Conservation (phyloP, 2,888 invertebrate species). For the Hydraecia micacea region DNA sequence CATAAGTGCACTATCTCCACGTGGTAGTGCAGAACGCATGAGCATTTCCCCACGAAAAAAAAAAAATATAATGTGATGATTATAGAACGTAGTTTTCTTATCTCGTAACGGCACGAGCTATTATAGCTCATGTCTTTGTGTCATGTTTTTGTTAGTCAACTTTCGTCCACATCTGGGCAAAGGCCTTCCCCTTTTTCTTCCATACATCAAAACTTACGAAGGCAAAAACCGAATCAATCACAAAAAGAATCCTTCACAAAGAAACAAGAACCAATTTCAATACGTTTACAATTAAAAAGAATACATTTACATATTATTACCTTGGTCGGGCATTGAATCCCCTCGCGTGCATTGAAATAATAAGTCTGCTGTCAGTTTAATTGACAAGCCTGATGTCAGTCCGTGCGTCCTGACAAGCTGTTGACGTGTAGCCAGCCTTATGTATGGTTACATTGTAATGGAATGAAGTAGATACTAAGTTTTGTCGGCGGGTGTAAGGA, state of each 20-base stretch:
- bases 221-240: neutral
- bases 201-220: neutral
- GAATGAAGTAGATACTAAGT: slow-evolving; percentile 15
- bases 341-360: slow-evolving; percentile 73
- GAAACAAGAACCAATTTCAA: slow-evolving; percentile 48
- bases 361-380: slow-evolving; percentile 76
- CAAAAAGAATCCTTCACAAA: neutral
- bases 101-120: too few species aligned
- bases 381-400: slow-evolving; percentile 75
- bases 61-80: too few species aligned
- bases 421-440: slow-evolving; percentile 48
- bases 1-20: too few species aligned
- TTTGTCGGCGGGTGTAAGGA: slow-evolving; percentile 1
- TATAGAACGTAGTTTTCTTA: too few species aligned
- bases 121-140: neutral
- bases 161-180: neutral
- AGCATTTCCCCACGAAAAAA: too few species aligned
- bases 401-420: slow-evolving; percentile 44
- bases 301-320: slow-evolving; percentile 60
- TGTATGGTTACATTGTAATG: slow-evolving; percentile 48
- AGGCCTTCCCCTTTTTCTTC: neutral
- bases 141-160: neutral
- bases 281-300: slow-evolving; percentile 58
- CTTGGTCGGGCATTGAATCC: slow-evolving; percentile 69
- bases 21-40: too few species aligned